These are phyloP conservation scores for Drosophila aldrichi DNA, from an alignment of 2,888 invertebrate genomes.

Conservation along the genomic window DNA sequence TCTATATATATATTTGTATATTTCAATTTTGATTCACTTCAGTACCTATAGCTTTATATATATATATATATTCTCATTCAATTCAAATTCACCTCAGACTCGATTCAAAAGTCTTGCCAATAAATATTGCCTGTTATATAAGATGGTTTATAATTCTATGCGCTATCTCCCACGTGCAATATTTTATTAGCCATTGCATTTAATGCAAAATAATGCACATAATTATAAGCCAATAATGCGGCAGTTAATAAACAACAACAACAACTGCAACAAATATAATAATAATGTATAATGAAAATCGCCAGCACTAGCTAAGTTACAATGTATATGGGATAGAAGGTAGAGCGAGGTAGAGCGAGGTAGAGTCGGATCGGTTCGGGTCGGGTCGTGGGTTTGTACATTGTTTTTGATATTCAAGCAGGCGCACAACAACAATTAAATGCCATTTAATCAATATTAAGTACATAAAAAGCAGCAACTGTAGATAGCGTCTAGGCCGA, in stretches of 20 bases:
- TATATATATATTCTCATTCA: constrained; percentile 4
- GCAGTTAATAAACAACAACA: constrained; percentile 41
- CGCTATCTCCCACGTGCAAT: constrained; percentile 34
- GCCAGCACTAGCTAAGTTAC: constrained; percentile 2
- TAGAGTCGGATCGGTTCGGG: neutral
- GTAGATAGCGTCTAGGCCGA: constrained; percentile 37
- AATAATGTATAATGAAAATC: neutral
- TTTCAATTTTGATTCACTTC: neutral
- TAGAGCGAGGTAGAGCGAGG: neutral
- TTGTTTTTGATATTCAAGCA: constrained; percentile 29
- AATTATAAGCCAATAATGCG: constrained; percentile 66
- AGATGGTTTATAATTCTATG: constrained; percentile 19
- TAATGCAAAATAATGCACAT: constrained; percentile 77
- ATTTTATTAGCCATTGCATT: constrained; percentile 38
- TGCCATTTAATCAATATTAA: constrained; percentile 42
- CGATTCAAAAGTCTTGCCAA: neutral
- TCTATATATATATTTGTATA: neutral
- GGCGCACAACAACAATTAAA: constrained; percentile 33
- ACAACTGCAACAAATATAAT: neutral
- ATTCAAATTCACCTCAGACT: constrained; percentile 7
- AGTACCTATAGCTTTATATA: neutral
- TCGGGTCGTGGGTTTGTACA: constrained; percentile 4
- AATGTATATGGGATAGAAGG: neutral
- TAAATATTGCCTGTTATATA: constrained; percentile 13
- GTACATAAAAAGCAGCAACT: constrained; percentile 39